These are phyloP conservation scores for Brachyptera risi DNA, from an alignment of 2,888 invertebrate genomes.

Conservation along the genomic window DNA sequence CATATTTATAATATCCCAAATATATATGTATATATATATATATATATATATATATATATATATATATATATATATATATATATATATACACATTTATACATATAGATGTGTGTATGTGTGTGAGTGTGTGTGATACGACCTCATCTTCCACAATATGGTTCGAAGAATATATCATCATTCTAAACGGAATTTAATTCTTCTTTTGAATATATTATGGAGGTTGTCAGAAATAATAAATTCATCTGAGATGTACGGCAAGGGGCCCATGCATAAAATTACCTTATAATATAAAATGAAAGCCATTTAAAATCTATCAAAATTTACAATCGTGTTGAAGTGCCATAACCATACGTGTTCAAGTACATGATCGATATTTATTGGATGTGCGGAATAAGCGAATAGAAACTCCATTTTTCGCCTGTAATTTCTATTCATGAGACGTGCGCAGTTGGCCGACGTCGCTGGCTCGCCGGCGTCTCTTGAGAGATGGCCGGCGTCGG, in stretches of 20 bases:
- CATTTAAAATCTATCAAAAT: not conserved
- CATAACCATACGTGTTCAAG: not conserved
- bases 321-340: not conserved
- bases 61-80: too few species aligned
- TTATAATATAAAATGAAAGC: not conserved
- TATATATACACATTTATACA: too few species aligned
- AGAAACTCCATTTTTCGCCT: not conserved
- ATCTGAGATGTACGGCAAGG: too few species aligned
- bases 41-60: too few species aligned
- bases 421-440: constrained; percentile 14
- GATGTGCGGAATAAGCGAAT: constrained; percentile 1
- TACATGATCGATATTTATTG: constrained; percentile 5
- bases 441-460: not conserved
- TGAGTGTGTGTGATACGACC: too few species aligned
- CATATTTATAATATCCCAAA: too few species aligned
- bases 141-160: too few species aligned
- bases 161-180: not conserved
- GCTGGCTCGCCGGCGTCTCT: not conserved
- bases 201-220: not conserved
- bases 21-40: too few species aligned
- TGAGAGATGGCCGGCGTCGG: constrained; percentile 12
- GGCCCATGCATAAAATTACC: not conserved
- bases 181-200: not conserved
- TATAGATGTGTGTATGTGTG: too few species aligned
- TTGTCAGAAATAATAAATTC: not conserved